Percentiles rank a stretch among this genome's conserved stretches.
These are phyloP conservation scores for Ornithorhynchus anatinus DNA, from an alignment of 2,113 vertebrate genomes.

Conservation along the genomic window DNA sequence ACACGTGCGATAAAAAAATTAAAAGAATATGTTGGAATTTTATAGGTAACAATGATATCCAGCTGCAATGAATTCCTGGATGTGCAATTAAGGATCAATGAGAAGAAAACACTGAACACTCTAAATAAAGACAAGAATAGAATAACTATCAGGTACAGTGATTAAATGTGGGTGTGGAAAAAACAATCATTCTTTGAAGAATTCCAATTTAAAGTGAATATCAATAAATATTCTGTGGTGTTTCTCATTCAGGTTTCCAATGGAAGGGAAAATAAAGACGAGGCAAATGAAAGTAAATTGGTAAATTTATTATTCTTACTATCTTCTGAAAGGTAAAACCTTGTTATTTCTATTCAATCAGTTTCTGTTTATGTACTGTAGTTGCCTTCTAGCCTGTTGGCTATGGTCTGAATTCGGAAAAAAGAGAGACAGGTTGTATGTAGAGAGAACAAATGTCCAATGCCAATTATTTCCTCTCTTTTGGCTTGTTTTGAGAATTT, in stretches of 20 bases:
- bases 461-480: not conserved
- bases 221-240: not conserved
- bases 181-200: not conserved
- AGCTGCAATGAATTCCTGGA: slow-evolving; percentile 87
- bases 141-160: slow-evolving; percentile 86
- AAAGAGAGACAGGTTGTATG: no score
- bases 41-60: slow-evolving; percentile 86
- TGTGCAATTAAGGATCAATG: slow-evolving; percentile 88
- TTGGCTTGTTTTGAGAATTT: not conserved
- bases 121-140: slow-evolving; percentile 92
- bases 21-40: slow-evolving; percentile 27
- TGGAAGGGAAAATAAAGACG: slow-evolving; percentile 94
- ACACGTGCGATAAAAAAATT: no score
- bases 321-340: slow-evolving; percentile 21
- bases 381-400: slow-evolving; percentile 10
- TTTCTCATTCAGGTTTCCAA: slow-evolving; percentile 84
- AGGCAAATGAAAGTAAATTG: slow-evolving; percentile 98
- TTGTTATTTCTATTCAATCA: slow-evolving; percentile 15
- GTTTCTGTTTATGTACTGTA: not conserved
- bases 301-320: slow-evolving; percentile 66
- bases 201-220: slow-evolving; percentile 36
- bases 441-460: not conserved
- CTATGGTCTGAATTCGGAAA: not conserved
- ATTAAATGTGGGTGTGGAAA: slow-evolving; percentile 16
- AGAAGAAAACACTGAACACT: slow-evolving; percentile 88